Base-by-base conservation (phyloP, 2,797 vertebrate genomes). In the Catamblyrhynchus diadema region DNA sequence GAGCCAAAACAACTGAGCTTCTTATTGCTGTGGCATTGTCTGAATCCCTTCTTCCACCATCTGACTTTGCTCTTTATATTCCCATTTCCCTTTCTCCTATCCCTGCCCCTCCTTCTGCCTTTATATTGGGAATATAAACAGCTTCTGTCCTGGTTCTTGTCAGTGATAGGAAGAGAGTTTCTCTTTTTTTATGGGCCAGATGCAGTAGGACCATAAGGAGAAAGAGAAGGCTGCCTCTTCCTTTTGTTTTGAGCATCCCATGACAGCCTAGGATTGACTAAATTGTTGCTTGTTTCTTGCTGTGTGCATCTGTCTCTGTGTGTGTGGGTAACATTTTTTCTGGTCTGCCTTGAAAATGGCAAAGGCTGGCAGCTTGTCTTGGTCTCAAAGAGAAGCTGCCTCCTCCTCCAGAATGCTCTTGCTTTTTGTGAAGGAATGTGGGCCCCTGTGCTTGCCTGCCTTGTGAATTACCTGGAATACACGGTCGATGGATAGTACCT, bases 361-460 rank as follows among this genome's bases (percentile, higher is more conserved):
- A 90, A 86, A 86, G 44, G 27, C 61, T 93, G 75, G 27, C 84
- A 89, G 61, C 73, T 96, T 93, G 75, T 93, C 84, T 44, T 86
- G 33, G 54, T 78, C 47, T 89, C 86, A 78, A 44, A 81, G 54
- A 87, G 62, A 91, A 88, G 39, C 70, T 93, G 64, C 41, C 30
- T 67, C 45, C 21, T 79, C 30, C 53, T 86, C 35, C 59, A 47
- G n/a, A 27, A n/a, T 23, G 42, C 2, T 1, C 1, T 3, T 83
- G 27, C 23, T 95, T 93, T 92, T 88, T 90, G 33, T 73, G 72
- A 75, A 39, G 75, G 62, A 57, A 72, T 67, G 33, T 42, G 27
- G 84, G 53, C 65, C 77, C 51, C 35, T 2, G 23, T 77, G 28
- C 80, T 80, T 91, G 81, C 64, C 88, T 89, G 85, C 45, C 67